Evolutionary conservation across 2,888 invertebrate genomes (phyloP).

Genomic region (Adelphocoris suturalis): DNA sequence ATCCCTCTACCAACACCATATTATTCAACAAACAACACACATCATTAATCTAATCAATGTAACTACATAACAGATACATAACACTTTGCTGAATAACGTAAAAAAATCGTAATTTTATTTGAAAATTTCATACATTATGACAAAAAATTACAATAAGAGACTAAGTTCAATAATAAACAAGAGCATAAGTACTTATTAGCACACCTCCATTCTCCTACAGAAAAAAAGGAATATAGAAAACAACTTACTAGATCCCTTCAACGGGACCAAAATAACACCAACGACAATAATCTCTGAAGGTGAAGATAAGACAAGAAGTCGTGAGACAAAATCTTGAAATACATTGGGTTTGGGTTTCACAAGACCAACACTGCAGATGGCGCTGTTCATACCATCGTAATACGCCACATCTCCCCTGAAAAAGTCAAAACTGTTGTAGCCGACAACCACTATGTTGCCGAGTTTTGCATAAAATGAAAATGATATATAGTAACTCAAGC

Average conservation of each 20-base stretch:
- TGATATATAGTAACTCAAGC: too few relatives aligned
- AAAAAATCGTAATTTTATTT: too few relatives aligned
- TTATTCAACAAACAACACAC: too few relatives aligned
- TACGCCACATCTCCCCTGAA: slow-evolving; percentile 94
- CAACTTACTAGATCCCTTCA: slow-evolving; percentile 77
- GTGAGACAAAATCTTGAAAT: slow-evolving; percentile 93
- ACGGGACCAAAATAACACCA: slow-evolving; percentile 82
- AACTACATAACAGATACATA: too few relatives aligned
- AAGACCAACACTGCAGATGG: slow-evolving; percentile 95
- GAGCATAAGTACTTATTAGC: too few relatives aligned
- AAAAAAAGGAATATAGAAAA: not conserved
- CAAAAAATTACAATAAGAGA: too few relatives aligned
- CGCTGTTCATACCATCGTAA: slow-evolving; percentile 96
- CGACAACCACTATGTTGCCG: not conserved
- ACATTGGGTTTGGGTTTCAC: slow-evolving; percentile 93
- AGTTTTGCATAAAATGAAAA: not conserved
- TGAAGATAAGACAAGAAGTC: slow-evolving; percentile 95
- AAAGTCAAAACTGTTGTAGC: slow-evolving; percentile 65
- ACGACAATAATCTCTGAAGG: slow-evolving; percentile 95
- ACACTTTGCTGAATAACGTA: too few relatives aligned
- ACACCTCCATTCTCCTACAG: too few relatives aligned
- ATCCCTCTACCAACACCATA: too few relatives aligned
- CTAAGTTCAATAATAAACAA: too few relatives aligned
- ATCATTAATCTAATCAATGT: too few relatives aligned
- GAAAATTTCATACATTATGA: too few relatives aligned